Evolutionary conservation across 2,797 vertebrate genomes (phyloP).

Genomic region (Hemibagrus guttatus): DNA sequence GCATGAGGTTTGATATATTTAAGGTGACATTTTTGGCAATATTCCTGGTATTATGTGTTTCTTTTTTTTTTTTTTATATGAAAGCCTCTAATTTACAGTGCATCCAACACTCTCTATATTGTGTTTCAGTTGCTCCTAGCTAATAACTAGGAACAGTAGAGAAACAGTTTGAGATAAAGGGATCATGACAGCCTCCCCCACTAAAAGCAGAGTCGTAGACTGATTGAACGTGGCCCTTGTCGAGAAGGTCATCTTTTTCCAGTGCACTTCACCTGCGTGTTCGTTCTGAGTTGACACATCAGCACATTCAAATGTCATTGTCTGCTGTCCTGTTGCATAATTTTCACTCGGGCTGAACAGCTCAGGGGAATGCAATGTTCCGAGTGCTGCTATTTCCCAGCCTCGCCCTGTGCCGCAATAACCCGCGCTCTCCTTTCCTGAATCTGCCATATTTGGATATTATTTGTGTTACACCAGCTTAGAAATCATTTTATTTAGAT

Average conservation of each 20-base stretch:
- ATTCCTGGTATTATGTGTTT: conserved; percentile 4
- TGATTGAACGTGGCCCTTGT: conserved; percentile 64
- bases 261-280: conserved; percentile 63
- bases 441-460: conserved; percentile 61
- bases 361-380: conserved; percentile 50
- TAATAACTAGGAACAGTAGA: conserved; percentile 4
- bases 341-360: conserved; percentile 46
- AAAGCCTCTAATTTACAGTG: conserved; percentile 1
- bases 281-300: conserved; percentile 63
- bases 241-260: conserved; percentile 79
- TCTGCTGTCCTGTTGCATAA: conserved; percentile 68
- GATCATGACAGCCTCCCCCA: conserved; percentile 36
- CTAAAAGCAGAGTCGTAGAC: conserved; percentile 30
- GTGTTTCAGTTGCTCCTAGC: conserved; percentile 17
- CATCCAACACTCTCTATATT: background rate
- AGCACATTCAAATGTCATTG: conserved; percentile 77
- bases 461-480: conserved; percentile 47
- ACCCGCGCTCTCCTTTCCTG: conserved; percentile 26
- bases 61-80: background rate
- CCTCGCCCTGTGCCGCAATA: conserved; percentile 32
- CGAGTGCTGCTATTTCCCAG: conserved; percentile 44
- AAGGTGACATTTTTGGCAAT: conserved; percentile 29
- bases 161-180: conserved; percentile 27
- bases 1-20: conserved; percentile 51
- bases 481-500: conserved; percentile 40